These are phyloP conservation scores for Eudasyphora cyanicolor DNA, from an alignment of 2,888 invertebrate species.

Conservation along the genomic window DNA sequence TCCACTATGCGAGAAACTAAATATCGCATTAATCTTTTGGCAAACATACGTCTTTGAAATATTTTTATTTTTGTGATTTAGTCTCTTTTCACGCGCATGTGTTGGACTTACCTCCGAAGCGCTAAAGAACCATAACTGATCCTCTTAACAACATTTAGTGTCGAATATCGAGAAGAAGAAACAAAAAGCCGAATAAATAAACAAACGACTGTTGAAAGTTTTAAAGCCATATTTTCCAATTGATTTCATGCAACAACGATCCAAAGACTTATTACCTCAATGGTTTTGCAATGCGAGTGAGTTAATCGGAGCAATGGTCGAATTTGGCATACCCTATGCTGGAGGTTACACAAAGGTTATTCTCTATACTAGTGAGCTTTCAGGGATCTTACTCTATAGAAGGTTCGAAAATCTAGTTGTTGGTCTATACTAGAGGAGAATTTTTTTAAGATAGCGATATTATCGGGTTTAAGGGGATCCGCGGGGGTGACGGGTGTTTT, in stretches of 20 bases:
- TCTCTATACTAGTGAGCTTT: too few species aligned
- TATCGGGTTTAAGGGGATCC: too few species aligned
- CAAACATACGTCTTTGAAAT: not conserved
- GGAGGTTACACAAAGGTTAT: too few species aligned
- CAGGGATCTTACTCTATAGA: too few species aligned
- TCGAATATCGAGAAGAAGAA: slow-evolving; percentile 37
- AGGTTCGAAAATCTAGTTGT: too few species aligned
- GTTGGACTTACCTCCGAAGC: not conserved
- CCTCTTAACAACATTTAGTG: slow-evolving; percentile 61
- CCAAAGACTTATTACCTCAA: slow-evolving; percentile 62
- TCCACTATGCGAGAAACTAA: not conserved
- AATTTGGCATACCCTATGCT: not conserved
- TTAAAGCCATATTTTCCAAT: slow-evolving; percentile 61
- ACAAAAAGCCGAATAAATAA: slow-evolving; percentile 10
- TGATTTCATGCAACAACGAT: slow-evolving; percentile 59
- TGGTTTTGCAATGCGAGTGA: slow-evolving; percentile 42
- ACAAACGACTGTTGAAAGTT: slow-evolving; percentile 56
- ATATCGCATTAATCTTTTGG: not conserved
- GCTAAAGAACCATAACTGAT: slow-evolving; percentile 50
- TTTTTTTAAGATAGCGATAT: too few species aligned
- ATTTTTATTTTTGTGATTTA: slow-evolving; percentile 27
- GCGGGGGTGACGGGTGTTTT: too few species aligned
- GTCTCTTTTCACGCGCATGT: not conserved
- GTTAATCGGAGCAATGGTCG: slow-evolving; percentile 9
- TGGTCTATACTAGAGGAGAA: too few species aligned